Conservation (phyloP, 2,888 invertebrate species). For the Gastracanthus pulcherrimus region DNA sequence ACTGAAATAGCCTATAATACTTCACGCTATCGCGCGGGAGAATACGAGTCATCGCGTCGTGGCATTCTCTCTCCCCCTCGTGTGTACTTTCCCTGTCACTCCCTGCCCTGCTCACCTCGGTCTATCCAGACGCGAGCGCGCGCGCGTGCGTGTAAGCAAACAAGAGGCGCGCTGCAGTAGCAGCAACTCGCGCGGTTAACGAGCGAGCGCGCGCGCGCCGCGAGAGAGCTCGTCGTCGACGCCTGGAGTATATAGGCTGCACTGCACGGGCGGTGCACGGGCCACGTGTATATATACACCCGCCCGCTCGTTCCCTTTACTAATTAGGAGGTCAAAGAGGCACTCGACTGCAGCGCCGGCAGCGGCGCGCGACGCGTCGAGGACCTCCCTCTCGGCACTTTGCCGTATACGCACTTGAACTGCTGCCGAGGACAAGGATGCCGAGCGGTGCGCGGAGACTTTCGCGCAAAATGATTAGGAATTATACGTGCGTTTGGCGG, state of each 20-base stretch:
- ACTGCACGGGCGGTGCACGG: neutral
- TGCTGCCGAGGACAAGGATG: too few species aligned
- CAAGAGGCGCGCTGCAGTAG: neutral
- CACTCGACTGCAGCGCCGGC: neutral
- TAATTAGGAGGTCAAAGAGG: constrained; percentile 27
- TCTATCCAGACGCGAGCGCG: constrained; percentile 1
- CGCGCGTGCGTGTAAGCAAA: constrained; percentile 32
- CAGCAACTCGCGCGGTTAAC: constrained; percentile 20
- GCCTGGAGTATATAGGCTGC: neutral
- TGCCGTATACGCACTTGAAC: too few species aligned
- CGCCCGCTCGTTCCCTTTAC: constrained; percentile 6
- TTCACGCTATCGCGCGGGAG: too few species aligned
- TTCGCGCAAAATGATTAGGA: too few species aligned
- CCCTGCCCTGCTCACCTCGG: neutral
- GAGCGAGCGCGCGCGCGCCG: neutral
- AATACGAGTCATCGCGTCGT: too few species aligned
- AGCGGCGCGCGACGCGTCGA: neutral
- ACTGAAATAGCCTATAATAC: too few species aligned
- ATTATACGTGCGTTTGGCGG: too few species aligned
- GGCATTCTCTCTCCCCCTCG: too few species aligned
- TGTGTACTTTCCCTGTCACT: neutral
- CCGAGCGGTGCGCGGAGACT: too few species aligned
- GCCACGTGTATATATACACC: neutral
- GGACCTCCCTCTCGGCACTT: neutral
- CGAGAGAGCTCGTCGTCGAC: constrained; percentile 2